Evolutionary conservation across 2,888 invertebrate genomes (phyloP).

Genomic region (Pterobdella sp.): DNA sequence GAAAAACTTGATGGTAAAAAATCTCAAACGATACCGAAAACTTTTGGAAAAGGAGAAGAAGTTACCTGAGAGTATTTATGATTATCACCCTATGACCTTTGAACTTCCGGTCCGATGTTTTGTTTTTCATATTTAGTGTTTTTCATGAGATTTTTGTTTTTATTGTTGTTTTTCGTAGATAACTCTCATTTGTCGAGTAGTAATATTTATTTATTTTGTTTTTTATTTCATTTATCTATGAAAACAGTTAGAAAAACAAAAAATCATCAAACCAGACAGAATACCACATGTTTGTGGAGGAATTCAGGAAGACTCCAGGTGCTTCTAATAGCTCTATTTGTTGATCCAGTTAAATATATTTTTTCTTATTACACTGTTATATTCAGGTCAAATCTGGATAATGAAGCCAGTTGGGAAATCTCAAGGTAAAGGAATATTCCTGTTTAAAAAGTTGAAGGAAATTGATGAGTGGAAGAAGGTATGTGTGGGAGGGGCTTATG

Average conservation of each 20-base stretch:
- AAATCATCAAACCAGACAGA: slow-evolving; percentile 53
- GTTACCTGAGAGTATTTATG: slow-evolving; percentile 52
- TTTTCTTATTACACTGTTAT: no score
- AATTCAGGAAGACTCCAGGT: slow-evolving; percentile 56
- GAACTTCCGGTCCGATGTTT: slow-evolving; percentile 56
- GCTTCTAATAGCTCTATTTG: no score
- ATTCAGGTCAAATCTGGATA: slow-evolving; percentile 61
- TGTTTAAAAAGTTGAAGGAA: slow-evolving; percentile 57
- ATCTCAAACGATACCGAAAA: slow-evolving; percentile 54
- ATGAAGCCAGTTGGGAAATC: slow-evolving; percentile 61
- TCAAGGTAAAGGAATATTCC: slow-evolving; percentile 60
- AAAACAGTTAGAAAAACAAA: background rate
- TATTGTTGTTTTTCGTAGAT: no score
- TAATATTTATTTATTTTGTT: background rate
- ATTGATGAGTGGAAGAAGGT: slow-evolving; percentile 56
- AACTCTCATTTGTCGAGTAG: no score
- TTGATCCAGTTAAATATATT: no score
- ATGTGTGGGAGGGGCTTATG: background rate
- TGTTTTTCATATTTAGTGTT: background rate
- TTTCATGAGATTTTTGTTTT: no score
- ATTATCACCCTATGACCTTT: slow-evolving; percentile 58
- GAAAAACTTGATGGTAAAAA: slow-evolving; percentile 58
- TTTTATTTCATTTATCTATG: background rate
- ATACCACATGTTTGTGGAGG: slow-evolving; percentile 59
- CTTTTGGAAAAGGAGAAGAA: slow-evolving; percentile 49